phyloP scores from a whole-genome alignment of 2,888 invertebrate species.

The Drosophila siamana region DNA sequence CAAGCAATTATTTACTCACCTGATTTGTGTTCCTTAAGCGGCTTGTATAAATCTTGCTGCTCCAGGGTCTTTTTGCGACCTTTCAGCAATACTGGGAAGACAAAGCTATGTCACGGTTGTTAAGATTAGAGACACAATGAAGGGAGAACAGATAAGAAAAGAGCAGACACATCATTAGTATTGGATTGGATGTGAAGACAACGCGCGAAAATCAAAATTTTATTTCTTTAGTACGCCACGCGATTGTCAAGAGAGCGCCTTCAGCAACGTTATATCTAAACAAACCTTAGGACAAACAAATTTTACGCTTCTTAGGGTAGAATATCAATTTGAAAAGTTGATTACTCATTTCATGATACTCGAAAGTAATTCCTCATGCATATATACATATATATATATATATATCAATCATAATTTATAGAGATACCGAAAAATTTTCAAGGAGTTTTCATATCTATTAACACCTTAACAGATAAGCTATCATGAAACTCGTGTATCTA shows the following conservation, averaged over 20 bases:
- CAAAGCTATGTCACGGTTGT: slow-evolving; percentile 87
- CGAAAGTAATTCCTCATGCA: slow-evolving; percentile 8
- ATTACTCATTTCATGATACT: slow-evolving; percentile 14
- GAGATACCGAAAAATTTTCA: slow-evolving; percentile 4
- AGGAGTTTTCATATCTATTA: slow-evolving; percentile 19
- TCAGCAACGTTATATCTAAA: not conserved
- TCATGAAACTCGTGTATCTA: not conserved
- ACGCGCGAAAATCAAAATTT: slow-evolving; percentile 1
- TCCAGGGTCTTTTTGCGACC: slow-evolving; percentile 91
- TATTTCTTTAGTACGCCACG: not conserved
- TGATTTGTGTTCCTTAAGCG: slow-evolving; percentile 90
- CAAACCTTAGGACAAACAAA: not conserved
- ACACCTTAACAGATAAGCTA: slow-evolving; percentile 38
- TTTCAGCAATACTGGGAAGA: slow-evolving; percentile 90
- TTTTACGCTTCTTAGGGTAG: not conserved
- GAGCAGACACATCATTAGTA: slow-evolving; percentile 10
- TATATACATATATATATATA: too few species aligned
- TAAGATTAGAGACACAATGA: slow-evolving; percentile 1
- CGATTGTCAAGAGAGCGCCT: not conserved
- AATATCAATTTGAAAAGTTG: not conserved
- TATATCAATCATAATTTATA: slow-evolving; percentile 3
- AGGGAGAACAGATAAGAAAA: slow-evolving; percentile 31
- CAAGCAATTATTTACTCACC: slow-evolving; percentile 63
- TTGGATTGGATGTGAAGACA: not conserved
- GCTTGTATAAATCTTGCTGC: slow-evolving; percentile 90